Evolutionary conservation across 2,113 vertebrate genomes (phyloP), one percentile per base, ranked within the genome.

Genomic region (Anas platyrhynchos): DNA sequence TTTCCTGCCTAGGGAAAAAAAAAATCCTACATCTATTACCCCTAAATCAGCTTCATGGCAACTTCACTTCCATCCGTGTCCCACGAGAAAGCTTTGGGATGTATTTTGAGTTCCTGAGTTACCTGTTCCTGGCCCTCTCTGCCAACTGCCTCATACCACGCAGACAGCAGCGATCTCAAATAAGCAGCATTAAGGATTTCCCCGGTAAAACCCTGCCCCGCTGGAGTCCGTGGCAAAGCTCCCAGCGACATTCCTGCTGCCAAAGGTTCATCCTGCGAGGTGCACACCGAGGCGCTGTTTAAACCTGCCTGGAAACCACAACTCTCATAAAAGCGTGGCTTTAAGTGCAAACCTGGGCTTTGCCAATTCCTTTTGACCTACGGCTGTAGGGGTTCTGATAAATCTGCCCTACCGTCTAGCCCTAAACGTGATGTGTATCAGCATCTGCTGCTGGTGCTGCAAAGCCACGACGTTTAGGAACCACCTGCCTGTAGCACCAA

Each of bases 181-280:
- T 41, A 55, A 94, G 83, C 7, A 3, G 69, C 73, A 85, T 26
- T n/a, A 46, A 76, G 31, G 26, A 36, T 50, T 88, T 93, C 88
- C 94, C 41, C 69, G 86, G 62, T 54, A 79, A 87, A 87, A 79
- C 43, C 77, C 50, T 44, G 41, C 71, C 83, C 34, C 63, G 44
- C 79, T 83, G 85, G 26, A 86, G 83, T 56, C 73, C 31, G 5
- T 86, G 94, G 90, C 93, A 91, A 80, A 88, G n/a, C 62, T 96
- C 86, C 85, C 76, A 78, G 41, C 8, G 69, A 81, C 65, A 69
- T 2, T 43, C 82, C 54, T 77, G 55, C 1, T 69, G 85, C 72
- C 88, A 83, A 83, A 88, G 88, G 76, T 23, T 81, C 56, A 82
- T 89, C 92, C 61, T 83, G 31, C 22, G 69, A 90, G 91, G 69